Evolutionary conservation across 2,888 invertebrate genomes (phyloP).

Genomic region (Trichogramma evanescens): DNA sequence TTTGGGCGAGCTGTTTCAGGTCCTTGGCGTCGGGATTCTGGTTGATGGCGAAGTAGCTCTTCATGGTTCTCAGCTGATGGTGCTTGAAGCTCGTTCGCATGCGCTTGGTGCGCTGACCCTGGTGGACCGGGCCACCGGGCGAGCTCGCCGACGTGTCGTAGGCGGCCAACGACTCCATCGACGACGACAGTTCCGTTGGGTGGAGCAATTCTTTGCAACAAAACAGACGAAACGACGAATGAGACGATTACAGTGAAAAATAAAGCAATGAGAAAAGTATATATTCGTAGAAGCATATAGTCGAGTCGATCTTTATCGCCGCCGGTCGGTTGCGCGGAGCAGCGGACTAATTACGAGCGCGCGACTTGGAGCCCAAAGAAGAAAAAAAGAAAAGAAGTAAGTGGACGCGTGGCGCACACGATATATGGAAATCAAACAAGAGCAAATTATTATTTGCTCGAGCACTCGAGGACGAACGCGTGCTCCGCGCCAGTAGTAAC

Average conservation of each 20-base stretch:
- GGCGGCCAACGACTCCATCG: conserved; percentile 67
- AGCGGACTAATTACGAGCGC: conserved; percentile 1
- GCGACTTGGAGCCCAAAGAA: background rate
- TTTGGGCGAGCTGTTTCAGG: conserved; percentile 93
- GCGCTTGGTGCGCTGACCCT: conserved; percentile 74
- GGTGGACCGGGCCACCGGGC: conserved; percentile 62
- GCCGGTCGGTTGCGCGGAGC: background rate
- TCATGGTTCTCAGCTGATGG: conserved; percentile 97
- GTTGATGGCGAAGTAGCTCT: conserved; percentile 96
- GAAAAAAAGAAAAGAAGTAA: background rate
- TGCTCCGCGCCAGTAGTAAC: too few relatives aligned
- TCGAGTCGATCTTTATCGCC: background rate
- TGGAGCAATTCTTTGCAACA: conserved; percentile 62
- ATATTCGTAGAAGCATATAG: too few relatives aligned
- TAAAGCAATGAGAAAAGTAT: too few relatives aligned
- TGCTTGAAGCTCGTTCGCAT: conserved; percentile 99
- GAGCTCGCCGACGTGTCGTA: conserved; percentile 70
- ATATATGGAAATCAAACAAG: background rate
- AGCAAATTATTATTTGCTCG: conserved; percentile 10
- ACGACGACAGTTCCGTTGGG: conserved; percentile 66
- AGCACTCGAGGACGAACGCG: background rate
- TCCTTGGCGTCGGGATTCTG: conserved; percentile 99
- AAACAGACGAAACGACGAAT: background rate
- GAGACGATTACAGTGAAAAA: too few relatives aligned
- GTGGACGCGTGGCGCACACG: background rate